phyloP scores from a whole-genome alignment of 2,797 vertebrate species.

The Sitta carolinensis region DNA sequence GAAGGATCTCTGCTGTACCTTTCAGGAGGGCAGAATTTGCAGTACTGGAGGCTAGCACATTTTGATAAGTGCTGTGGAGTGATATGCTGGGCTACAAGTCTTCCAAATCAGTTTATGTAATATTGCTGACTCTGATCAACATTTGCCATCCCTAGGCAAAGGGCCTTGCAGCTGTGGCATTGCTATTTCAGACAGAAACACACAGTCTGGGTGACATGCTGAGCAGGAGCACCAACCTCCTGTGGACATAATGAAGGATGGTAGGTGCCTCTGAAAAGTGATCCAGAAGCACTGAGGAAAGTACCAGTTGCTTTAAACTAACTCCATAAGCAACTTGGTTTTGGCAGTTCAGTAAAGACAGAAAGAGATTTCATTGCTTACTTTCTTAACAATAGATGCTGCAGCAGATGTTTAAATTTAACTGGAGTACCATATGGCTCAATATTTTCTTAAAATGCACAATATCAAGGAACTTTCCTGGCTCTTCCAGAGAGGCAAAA shows the following conservation, averaged over 20 bases:
- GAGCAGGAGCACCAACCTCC: neutral
- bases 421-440: neutral
- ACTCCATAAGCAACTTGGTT: neutral
- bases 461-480: neutral
- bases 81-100: neutral
- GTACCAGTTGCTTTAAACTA: neutral
- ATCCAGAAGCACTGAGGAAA: neutral
- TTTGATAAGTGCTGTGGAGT: neutral
- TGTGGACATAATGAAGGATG: neutral
- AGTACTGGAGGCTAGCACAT: neutral
- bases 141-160: neutral
- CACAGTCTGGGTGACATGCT: neutral
- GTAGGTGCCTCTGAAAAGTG: neutral
- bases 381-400: neutral
- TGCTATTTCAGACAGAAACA: neutral
- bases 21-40: neutral
- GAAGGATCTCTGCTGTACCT: neutral
- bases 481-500: neutral
- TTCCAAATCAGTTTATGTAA: neutral
- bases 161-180: neutral
- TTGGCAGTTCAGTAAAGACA: neutral
- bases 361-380: neutral
- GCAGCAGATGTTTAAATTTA: neutral
- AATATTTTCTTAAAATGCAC: neutral
- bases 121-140: neutral